Evolutionary conservation across 1,140 invertebrate species (phyloP), one percentile per base, ranked within the genome.

Genomic region (Pachypeltis micranthus): DNA sequence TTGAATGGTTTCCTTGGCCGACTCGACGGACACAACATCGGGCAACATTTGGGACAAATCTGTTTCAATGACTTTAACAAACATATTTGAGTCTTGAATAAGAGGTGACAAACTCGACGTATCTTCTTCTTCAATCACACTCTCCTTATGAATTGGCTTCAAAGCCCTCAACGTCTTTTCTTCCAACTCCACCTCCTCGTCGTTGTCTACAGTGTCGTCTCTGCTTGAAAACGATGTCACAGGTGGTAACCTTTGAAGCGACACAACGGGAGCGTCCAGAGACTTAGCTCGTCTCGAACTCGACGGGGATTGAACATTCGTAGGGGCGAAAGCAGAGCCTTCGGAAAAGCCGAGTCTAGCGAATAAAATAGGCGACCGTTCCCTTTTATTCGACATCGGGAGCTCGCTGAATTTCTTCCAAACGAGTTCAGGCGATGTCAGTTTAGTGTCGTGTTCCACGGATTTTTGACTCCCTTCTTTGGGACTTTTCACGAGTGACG

Each of bases 191-290:
- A 69, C 66, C 23, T 69, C 68, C 66, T 72, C 71, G 39, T 68
- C 67, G 44, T 69, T 67, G 28, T 70, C 71, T 0, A 91, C 81
- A 0, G 88, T 91, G 71, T 91, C 88, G 74, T 91, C 89, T 74
- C 90, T 90, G 61, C 87, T 89, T 0, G 88, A 90, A 75, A 91
- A 90, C 0, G 88, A 85, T 74, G 89, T 89, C 69, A 86, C 83
- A n/a, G 86, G 84, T 25, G 88, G 88, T 60, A 90, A 74, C 68
- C 81, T 79, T 73, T 87, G 85, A 23, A 91, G 71, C 19, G 87
- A 83, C 69, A 90, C 88, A 47, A 91, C 85, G 10, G 87, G 85
- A 19, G 87, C 85, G 71, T 91, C 89, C 65, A 91, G 76, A 63
- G 88, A 90, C 72, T 90, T 89, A 0, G 88, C 85, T 69, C 88